Base-by-base conservation (phyloP, 2,888 invertebrate genomes). In the Keiferia lycopersicella region DNA sequence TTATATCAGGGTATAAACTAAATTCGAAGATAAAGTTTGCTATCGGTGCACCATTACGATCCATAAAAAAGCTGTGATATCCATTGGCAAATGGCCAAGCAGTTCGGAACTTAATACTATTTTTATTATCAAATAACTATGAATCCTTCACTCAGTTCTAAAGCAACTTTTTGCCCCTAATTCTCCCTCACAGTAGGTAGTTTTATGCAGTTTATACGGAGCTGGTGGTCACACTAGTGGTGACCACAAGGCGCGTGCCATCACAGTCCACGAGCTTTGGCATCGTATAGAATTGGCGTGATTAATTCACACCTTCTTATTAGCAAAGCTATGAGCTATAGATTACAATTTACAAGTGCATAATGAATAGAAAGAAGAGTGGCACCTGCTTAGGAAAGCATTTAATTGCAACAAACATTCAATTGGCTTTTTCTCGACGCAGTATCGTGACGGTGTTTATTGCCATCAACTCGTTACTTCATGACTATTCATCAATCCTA, bases 191-290 rank as follows among this genome's bases (percentile, higher is more conserved):
- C 45, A 45, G 45, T 45, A 41, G 41, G 41, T 41, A 41, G n/a
- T 2, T 34, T 10, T n/a, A 14, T 45, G 11, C 16, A 45, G 8
- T 4, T 41, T 14, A 8, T 0, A 16, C n/a, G 45, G 45, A 16
- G 8, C n/a, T 16, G 45, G 3, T n/a, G 45, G 45, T n/a, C 45
- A 45, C 45, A 14, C n/a, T n/a, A 16, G 45, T 11, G 18, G 51
- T 53, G 51, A 53, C 22, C 51, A 53, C 51, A 22, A 53, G 51
- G 51, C 51, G 51, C 51, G 51, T 53, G 51, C 51, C 26, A 22
- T 26, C 51, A 22, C 12, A 2, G 2, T 11, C 4, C 14, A 12
- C 14, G 6, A 22, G 14, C 22, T 10, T 53, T 14, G 22, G 26
- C 12, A 53, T 4, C 51, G 51, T n/a, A 1, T 3, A 53, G 51